Conservation (phyloP, 2,888 invertebrate genomes). For the Parnassius glacialis region DNA sequence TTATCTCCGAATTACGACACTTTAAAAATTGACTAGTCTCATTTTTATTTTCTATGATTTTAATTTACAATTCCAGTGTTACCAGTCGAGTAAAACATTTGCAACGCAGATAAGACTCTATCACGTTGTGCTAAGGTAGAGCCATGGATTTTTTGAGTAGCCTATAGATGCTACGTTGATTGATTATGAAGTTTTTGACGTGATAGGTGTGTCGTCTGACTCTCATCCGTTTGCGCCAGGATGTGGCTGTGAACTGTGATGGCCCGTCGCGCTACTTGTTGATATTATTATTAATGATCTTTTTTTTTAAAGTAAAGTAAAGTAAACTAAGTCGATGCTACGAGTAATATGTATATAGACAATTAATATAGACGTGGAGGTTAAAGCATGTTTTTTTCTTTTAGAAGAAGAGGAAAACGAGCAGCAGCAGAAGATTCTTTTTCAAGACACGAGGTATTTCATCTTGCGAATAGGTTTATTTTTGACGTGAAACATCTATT, state of each 20-base stretch:
- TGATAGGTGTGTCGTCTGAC: neutral
- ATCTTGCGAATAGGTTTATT: no score
- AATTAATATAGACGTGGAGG: no score
- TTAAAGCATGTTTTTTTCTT: no score
- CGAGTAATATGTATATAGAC: no score
- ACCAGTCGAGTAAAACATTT: neutral
- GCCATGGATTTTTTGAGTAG: neutral
- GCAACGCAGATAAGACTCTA: neutral
- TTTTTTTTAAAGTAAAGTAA: no score
- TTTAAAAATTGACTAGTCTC: neutral
- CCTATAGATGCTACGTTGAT: neutral
- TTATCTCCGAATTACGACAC: neutral
- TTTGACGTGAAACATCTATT: no score
- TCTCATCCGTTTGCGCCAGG: neutral
- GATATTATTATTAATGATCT: neutral
- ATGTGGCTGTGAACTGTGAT: neutral
- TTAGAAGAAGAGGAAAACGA: no score
- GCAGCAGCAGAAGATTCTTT: no score
- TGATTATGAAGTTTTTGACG: neutral
- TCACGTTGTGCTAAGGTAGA: neutral
- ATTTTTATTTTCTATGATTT: neutral
- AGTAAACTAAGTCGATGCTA: no score
- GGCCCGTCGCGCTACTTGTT: neutral
- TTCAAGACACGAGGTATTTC: no score
- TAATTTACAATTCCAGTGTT: neutral